Percentiles rank a stretch among this genome's conserved stretches.
These are phyloP conservation scores for Pollenia amentaria DNA, from an alignment of 2,888 invertebrate species.

Conservation along the genomic window DNA sequence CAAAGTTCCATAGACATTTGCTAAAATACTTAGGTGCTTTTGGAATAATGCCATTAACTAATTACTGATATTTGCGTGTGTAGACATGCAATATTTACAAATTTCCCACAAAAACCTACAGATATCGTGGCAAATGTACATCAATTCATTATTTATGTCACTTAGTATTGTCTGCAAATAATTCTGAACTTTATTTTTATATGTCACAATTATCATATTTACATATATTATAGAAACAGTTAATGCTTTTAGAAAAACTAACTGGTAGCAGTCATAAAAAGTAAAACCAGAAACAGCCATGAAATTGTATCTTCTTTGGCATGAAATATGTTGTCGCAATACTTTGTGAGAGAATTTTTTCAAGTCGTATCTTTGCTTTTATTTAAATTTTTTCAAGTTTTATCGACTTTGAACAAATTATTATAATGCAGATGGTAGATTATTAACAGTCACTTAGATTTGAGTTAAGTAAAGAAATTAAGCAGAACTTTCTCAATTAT, in stretches of 20 bases:
- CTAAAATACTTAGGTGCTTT: not conserved
- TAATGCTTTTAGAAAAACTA: not conserved
- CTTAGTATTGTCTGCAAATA: slow-evolving; percentile 31
- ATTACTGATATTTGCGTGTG: slow-evolving; percentile 38
- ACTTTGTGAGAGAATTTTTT: slow-evolving; percentile 36
- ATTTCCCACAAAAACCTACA: slow-evolving; percentile 2
- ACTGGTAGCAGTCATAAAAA: not conserved
- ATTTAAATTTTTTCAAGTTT: too few relatives aligned
- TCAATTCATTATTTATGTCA: slow-evolving; percentile 54
- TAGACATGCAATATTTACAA: slow-evolving; percentile 50
- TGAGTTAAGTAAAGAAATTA: too few relatives aligned
- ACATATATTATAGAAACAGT: slow-evolving; percentile 12
- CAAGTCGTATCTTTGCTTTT: not conserved
- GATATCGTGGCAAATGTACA: slow-evolving; percentile 2
- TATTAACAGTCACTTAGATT: too few relatives aligned
- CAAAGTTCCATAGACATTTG: not conserved
- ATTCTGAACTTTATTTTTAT: slow-evolving; percentile 3
- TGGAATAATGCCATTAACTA: not conserved
- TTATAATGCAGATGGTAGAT: too few relatives aligned
- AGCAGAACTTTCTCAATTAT: too few relatives aligned
- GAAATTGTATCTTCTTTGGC: slow-evolving; percentile 28
- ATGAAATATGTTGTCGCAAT: slow-evolving; percentile 29
- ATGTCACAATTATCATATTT: slow-evolving; percentile 43
- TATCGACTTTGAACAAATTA: too few relatives aligned
- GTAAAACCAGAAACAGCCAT: not conserved